Percentiles rank a stretch among this genome's conserved stretches.
These are phyloP conservation scores for Enteromius anoplus DNA, from an alignment of 2,797 vertebrate species.

Conservation along the genomic window DNA sequence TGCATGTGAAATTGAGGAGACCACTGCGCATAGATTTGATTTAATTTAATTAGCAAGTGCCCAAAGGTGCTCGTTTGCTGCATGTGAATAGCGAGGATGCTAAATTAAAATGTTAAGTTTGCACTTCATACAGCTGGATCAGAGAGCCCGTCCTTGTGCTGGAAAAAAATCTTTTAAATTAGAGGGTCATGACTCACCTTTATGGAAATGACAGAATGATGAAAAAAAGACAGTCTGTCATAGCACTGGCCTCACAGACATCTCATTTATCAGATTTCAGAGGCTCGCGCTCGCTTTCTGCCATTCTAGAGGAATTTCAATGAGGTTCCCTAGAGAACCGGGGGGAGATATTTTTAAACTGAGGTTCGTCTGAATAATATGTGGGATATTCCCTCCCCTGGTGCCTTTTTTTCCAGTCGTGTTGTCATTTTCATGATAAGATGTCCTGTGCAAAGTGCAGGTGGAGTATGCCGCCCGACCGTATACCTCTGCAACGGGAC, in stretches of 20 bases:
- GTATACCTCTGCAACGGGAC: conserved; percentile 65
- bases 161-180: conserved; percentile 51
- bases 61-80: conserved; percentile 1
- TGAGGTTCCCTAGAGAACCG: conserved; percentile 42
- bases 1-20: conserved; percentile 9
- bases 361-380: conserved; percentile 43
- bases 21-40: conserved; percentile 24
- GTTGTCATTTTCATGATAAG: conserved; percentile 59
- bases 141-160: conserved; percentile 13
- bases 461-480: conserved; percentile 38
- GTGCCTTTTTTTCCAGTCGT: conserved; percentile 34
- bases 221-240: conserved; percentile 41
- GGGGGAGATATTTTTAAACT: conserved; percentile 46
- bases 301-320: conserved; percentile 50
- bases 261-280: conserved; percentile 55
- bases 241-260: conserved; percentile 43
- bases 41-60: conserved; percentile 43
- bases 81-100: background rate
- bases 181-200: conserved; percentile 65
- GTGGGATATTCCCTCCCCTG: conserved; percentile 28
- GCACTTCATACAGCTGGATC: conserved; percentile 12
- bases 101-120: conserved; percentile 32
- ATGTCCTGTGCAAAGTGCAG: conserved; percentile 35
- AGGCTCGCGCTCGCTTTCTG: conserved; percentile 18
- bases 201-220: conserved; percentile 64